A percentile compares a stretch with the other conserved stretches of the same genome.
These are phyloP conservation scores for Malachius bipustulatus DNA, from an alignment of 2,888 invertebrate species.

Conservation along the genomic window DNA sequence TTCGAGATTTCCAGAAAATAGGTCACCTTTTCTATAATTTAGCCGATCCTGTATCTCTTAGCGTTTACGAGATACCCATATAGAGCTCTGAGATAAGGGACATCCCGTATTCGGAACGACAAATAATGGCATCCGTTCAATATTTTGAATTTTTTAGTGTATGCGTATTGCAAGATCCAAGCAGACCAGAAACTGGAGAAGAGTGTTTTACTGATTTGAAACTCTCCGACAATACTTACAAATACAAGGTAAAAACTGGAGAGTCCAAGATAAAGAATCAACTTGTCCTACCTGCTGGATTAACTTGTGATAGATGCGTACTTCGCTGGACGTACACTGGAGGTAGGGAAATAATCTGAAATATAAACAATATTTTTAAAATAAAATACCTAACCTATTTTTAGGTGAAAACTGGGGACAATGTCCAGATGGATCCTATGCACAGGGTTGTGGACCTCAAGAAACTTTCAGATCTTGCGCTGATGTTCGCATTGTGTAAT, in stretches of 20 bases:
- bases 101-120: no score
- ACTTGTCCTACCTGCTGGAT: constrained; percentile 30
- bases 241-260: constrained; percentile 22
- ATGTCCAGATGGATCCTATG: constrained; percentile 26
- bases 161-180: constrained; percentile 37
- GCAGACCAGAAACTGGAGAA: constrained; percentile 37
- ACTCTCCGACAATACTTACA: constrained; percentile 25
- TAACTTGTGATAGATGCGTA: constrained; percentile 37
- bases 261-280: constrained; percentile 22
- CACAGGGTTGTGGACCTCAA: constrained; percentile 32
- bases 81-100: no score
- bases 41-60: no score
- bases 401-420: constrained; percentile 31
- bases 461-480: constrained; percentile 32
- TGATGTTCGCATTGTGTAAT: no score
- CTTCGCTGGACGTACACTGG: constrained; percentile 37
- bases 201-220: constrained; percentile 36
- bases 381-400: constrained; percentile 14
- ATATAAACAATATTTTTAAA: no score
- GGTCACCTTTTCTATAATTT: no score
- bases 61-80: no score
- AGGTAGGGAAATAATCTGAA: no score
- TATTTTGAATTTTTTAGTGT: no score
- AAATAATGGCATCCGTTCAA: no score
- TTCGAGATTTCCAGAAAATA: no score